phyloP scores from a whole-genome alignment of 2,113 vertebrate species.

The Saiga tatarica region DNA sequence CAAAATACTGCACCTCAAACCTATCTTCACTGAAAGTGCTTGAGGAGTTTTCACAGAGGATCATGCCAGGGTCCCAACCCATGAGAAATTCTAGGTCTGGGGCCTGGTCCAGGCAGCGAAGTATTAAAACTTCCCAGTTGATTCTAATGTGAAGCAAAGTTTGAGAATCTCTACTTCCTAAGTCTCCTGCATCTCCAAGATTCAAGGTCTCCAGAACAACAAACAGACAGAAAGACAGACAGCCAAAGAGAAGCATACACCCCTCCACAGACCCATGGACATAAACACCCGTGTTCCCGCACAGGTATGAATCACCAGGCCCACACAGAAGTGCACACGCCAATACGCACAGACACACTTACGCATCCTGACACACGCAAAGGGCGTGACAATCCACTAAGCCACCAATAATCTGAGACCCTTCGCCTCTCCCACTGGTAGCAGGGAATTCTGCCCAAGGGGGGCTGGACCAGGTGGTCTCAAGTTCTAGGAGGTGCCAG shows the following conservation, averaged over 20 bases:
- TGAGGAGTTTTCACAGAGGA: not conserved
- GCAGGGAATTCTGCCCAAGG: not conserved
- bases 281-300: not conserved
- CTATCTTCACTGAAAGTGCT: not conserved
- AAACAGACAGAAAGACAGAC: not conserved
- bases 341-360: not conserved
- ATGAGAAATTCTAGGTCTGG: not conserved
- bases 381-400: not conserved
- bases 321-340: not conserved
- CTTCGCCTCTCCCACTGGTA: too few species aligned
- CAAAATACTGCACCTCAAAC: not conserved
- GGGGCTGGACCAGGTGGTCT: not conserved
- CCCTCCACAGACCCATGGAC: not conserved
- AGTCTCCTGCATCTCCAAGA: not conserved
- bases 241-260: too few species aligned
- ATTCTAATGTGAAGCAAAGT: not conserved
- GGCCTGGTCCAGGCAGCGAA: rapidly evolving
- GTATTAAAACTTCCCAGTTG: not conserved
- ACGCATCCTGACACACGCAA: rapidly evolving
- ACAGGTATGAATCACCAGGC: not conserved
- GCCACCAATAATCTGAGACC: not conserved
- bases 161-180: not conserved
- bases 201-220: not conserved
- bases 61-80: not conserved
- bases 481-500: not conserved